A percentile compares a stretch with the other conserved stretches of the same genome.
Conservation (phyloP, 2,888 invertebrate genomes). For the Troilus luridus region DNA sequence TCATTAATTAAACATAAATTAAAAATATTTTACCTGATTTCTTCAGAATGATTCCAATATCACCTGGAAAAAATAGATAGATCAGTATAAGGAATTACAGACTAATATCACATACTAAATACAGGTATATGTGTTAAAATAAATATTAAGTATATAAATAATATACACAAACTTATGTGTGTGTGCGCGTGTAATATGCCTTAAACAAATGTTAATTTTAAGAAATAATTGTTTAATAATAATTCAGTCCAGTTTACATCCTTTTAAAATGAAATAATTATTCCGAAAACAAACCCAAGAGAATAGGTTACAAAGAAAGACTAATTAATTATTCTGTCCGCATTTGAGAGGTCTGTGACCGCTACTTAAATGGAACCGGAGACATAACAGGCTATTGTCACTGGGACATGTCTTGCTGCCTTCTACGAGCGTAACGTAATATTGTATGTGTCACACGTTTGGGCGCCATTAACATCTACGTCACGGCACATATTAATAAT, state of each 20-base stretch:
- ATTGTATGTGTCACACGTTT: background rate
- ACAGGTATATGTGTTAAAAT: no score
- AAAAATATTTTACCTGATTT: background rate
- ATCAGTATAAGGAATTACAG: background rate
- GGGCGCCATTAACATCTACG: background rate
- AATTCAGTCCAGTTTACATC: no score
- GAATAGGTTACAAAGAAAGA: background rate
- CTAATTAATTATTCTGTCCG: background rate
- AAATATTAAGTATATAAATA: no score
- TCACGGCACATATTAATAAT: background rate
- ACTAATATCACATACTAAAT: background rate
- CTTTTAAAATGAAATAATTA: no score
- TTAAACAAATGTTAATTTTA: no score
- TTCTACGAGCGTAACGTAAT: background rate
- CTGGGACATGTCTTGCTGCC: background rate
- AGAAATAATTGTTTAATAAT: no score
- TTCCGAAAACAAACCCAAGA: background rate
- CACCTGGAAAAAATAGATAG: background rate
- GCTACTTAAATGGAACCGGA: background rate
- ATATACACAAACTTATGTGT: no score
- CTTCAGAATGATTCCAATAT: background rate
- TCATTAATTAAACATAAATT: background rate
- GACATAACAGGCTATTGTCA: slow-evolving; percentile 14
- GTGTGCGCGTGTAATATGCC: no score
- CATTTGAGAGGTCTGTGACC: background rate